phyloP scores from a whole-genome alignment of 2,797 vertebrate genomes.

The Pipistrellus pipistrellus region DNA sequence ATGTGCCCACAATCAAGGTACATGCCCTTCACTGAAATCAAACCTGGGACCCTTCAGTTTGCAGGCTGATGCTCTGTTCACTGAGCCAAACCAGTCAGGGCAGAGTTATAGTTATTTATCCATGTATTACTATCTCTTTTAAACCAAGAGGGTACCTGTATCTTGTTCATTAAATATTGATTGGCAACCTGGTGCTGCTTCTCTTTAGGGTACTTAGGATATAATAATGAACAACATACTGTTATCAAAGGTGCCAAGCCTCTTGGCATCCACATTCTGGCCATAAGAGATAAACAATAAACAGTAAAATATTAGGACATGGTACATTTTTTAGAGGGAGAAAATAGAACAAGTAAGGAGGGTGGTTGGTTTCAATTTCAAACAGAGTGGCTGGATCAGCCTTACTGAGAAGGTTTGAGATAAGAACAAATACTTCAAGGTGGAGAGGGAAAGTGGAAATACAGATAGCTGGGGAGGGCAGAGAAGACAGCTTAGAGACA shows the following conservation, averaged over 20 bases:
- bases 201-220: neutral
- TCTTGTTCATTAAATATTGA: constrained; percentile 16
- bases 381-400: neutral
- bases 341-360: no score
- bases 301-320: neutral
- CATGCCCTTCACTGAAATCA: no score
- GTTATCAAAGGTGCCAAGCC: neutral
- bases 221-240: neutral
- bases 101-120: neutral
- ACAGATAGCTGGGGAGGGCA: neutral
- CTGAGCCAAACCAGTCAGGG: no score
- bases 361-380: neutral
- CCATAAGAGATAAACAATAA: neutral
- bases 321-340: neutral
- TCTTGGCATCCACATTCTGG: neutral
- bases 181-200: neutral
- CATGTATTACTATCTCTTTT: neutral
- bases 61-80: no score
- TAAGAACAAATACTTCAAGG: neutral
- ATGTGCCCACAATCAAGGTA: no score
- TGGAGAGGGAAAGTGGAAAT: neutral
- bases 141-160: neutral
- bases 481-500: neutral
- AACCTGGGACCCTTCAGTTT: no score
- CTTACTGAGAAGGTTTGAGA: neutral